Conservation (phyloP, 2,797 vertebrate genomes). For the Petrocephalus sullivani region DNA sequence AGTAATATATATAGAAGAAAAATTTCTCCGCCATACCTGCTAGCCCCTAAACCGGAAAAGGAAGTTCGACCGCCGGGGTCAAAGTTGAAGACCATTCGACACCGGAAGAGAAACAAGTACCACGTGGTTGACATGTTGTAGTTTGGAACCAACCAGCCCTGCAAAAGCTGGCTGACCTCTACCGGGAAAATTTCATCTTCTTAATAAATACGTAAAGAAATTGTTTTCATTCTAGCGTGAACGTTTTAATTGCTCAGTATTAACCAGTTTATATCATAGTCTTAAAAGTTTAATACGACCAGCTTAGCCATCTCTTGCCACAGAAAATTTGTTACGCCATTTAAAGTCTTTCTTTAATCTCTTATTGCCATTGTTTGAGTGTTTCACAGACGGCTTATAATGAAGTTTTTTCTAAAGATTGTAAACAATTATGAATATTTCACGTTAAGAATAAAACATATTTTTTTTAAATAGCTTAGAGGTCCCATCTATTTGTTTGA, state of each 20-base stretch:
- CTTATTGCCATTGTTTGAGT: background rate
- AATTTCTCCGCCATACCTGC: constrained; percentile 59
- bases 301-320: background rate
- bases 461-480: background rate
- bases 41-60: constrained; percentile 67
- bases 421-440: background rate
- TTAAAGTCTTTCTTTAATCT: background rate
- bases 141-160: background rate
- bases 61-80: constrained; percentile 35
- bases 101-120: constrained; percentile 13
- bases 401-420: background rate
- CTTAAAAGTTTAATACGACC: background rate
- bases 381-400: background rate
- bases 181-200: background rate
- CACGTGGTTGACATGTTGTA: background rate
- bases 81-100: constrained; percentile 39
- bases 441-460: background rate
- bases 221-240: background rate
- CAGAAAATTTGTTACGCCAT: background rate
- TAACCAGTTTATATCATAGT: background rate
- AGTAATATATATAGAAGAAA: constrained; percentile 25
- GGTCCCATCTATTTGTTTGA: background rate
- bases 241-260: background rate
- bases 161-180: too few species aligned
- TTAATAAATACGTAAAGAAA: background rate